Evolutionary conservation across 2,113 vertebrate species (phyloP).

Genomic region (Xenus cinereus): DNA sequence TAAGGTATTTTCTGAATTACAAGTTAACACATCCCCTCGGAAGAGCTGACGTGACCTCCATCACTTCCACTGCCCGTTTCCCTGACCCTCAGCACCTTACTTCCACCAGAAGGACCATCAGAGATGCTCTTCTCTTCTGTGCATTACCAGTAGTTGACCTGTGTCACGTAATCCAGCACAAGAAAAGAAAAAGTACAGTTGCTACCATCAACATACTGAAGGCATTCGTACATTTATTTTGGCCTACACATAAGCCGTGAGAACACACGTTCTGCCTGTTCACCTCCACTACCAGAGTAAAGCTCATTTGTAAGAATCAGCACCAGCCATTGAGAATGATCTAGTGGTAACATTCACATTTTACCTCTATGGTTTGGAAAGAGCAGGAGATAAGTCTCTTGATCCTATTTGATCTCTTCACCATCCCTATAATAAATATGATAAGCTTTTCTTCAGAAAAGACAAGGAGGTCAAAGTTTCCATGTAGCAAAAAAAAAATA

Average conservation of each 20-base stretch:
- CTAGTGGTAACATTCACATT: not conserved
- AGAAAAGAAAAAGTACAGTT: not conserved
- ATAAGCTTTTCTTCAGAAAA: not conserved
- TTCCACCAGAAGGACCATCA: not conserved
- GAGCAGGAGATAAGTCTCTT: not conserved
- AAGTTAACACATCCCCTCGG: not conserved
- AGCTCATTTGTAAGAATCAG: not conserved
- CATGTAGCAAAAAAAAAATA: not conserved
- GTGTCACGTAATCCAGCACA: not conserved
- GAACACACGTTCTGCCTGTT: not conserved
- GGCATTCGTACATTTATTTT: not conserved
- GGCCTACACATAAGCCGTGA: not conserved
- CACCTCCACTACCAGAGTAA: not conserved
- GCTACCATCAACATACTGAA: not conserved
- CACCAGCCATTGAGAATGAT: not conserved
- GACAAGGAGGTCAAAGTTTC: not conserved
- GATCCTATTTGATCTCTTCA: not conserved
- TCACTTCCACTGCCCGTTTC: accelerated
- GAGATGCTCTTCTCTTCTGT: not conserved
- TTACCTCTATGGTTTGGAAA: not conserved
- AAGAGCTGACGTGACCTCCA: not conserved
- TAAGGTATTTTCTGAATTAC: not conserved
- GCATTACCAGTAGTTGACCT: not conserved
- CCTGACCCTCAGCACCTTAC: not conserved
- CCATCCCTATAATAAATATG: not conserved